A percentile compares a stretch with the other conserved stretches of the same genome.
Conservation (phyloP, 1,140 invertebrate genomes). For the Gryon sp. region DNA sequence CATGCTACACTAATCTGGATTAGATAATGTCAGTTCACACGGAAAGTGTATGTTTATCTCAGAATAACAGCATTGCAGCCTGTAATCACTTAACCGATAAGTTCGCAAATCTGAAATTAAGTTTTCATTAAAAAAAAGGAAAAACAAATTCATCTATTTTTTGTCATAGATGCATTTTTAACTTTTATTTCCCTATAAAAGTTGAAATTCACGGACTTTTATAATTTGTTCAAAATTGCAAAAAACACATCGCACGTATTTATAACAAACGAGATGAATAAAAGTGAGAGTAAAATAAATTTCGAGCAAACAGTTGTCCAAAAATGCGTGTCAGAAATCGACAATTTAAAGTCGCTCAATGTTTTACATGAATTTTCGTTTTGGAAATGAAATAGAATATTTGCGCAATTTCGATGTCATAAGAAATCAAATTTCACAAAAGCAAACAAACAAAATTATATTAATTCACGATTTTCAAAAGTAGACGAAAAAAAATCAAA, state of each 20-base stretch:
- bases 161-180: no score
- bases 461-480: no score
- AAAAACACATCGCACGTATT: not conserved
- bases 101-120: slow-evolving; percentile 8
- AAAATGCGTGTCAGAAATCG: slow-evolving; percentile 40
- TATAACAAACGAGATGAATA: slow-evolving; percentile 21
- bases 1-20: not conserved
- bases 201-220: not conserved
- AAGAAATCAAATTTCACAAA: no score
- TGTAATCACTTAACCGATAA: slow-evolving; percentile 9
- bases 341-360: slow-evolving; percentile 43
- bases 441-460: no score
- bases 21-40: slow-evolving; percentile 11
- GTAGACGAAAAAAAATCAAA: no score
- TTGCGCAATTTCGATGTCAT: slow-evolving; percentile 9
- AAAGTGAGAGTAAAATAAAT: slow-evolving; percentile 49
- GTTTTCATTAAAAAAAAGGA: slow-evolving; percentile 12
- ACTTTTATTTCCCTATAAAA: not conserved
- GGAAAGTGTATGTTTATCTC: slow-evolving; percentile 15
- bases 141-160: no score
- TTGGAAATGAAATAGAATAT: slow-evolving; percentile 29
- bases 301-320: not conserved
- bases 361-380: slow-evolving; percentile 15
- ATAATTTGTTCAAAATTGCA: not conserved
- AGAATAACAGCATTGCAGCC: not conserved